Conservation (phyloP, 2,113 vertebrate genomes). For the Hippocampus comes region DNA sequence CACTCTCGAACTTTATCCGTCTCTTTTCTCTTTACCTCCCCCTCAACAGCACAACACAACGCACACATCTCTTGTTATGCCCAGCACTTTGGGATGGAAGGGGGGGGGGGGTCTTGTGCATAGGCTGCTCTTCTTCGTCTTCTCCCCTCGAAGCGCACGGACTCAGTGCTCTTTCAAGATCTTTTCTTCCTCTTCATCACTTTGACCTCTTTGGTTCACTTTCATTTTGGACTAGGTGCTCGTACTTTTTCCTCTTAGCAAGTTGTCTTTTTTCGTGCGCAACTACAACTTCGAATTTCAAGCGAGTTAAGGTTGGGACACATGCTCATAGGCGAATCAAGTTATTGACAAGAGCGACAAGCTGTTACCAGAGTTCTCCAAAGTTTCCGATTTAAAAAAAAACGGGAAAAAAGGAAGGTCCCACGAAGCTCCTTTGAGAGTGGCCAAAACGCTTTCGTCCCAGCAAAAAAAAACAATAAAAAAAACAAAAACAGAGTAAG, state of each 20-base stretch:
- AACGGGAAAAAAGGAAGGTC: conserved; percentile 3
- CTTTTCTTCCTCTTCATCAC: conserved; percentile 49
- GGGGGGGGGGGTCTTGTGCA: conserved; percentile 65
- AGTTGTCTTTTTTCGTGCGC: conserved; percentile 26
- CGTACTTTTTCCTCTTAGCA: conserved; percentile 21
- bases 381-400: conserved; percentile 34
- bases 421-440: conserved; percentile 7
- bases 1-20: conserved; percentile 81
- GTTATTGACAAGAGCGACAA: conserved; percentile 25
- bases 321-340: conserved; percentile 17
- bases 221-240: conserved; percentile 31
- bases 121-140: conserved; percentile 46
- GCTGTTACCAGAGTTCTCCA: conserved; percentile 34
- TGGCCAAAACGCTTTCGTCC: not conserved
- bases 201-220: conserved; percentile 29
- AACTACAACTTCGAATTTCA: conserved; percentile 20
- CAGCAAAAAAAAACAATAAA: not conserved
- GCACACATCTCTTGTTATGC: conserved; percentile 67
- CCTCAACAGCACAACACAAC: conserved; percentile 56
- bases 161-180: conserved; percentile 36
- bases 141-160: conserved; percentile 32
- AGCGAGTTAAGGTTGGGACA: conserved; percentile 33
- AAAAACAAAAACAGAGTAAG: conserved; percentile 4
- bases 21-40: conserved; percentile 72
- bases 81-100: conserved; percentile 59